Base-by-base conservation (phyloP, 2,888 invertebrate species). In the Stomorhina lunata region DNA sequence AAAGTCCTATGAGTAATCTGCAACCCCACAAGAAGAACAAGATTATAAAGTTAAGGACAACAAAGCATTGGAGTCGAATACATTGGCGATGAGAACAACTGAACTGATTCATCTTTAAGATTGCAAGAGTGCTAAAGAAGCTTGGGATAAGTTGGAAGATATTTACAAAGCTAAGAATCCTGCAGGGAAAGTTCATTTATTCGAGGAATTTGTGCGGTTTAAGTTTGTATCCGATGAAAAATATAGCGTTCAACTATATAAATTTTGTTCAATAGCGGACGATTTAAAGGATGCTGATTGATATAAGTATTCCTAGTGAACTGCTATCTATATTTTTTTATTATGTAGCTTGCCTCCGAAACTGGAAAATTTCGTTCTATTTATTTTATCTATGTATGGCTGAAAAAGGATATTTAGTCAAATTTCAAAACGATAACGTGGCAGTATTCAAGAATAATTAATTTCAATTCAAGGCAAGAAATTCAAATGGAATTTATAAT, bases 331-430 rank as follows among this genome's bases (percentile, higher is more conserved):
- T 34, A 32, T 48, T 50, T 34, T n/a, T n/a, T 20, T 73, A 0
- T 27, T 73, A 7, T 63, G 61, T 17, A 73, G 63, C 55, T 63
- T 73, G 17, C 73, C 75, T 45, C 34, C 32, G 7, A 57, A 75
- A 34, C 48, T 75, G 34, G 75, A 75, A 66, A 57, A 75, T 55
- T 65, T 66, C 57, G 20, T 63, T n/a, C n/a, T n/a, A n/a, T n/a
- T n/a, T n/a, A n/a, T n/a, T n/a, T n/a, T n/a, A n/a, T n/a, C n/a
- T n/a, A n/a, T n/a, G n/a, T n/a, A n/a, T n/a, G n/a, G n/a, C n/a
- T n/a, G n/a, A n/a, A n/a, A n/a, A n/a, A n/a, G n/a, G n/a, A n/a
- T n/a, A n/a, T n/a, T n/a, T n/a, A n/a, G n/a, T n/a, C n/a, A n/a
- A n/a, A n/a, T n/a, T n/a, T n/a, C n/a, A n/a, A n/a, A n/a, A n/a